Evolutionary conservation across 2,113 vertebrate genomes (phyloP), one percentile per base, ranked within the genome.

Genomic region (Neoarius graeffei): DNA sequence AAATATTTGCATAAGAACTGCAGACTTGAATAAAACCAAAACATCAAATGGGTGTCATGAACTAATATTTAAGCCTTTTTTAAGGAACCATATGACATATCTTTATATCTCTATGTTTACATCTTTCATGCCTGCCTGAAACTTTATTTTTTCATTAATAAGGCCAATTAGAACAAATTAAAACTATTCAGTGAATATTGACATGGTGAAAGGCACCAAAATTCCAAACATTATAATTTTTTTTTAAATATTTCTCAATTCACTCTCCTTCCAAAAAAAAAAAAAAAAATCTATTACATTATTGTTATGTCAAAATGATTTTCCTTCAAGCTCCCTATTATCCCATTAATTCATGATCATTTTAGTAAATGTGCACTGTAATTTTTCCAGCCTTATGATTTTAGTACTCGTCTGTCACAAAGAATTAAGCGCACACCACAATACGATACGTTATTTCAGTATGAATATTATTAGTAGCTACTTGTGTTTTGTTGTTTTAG

Each of bases 381-480:
- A 42, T 7, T 23, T 62, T 23, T 82, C 30, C 54, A 81, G n/a
- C 35, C 27, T 59, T 59, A 81, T 20, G 30, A 57, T 57, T 57
- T 48, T 57, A 35, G 23, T 25, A 85, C 30, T 85, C 11, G 15
- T 27, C 50, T 85, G 52, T 23, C 66, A 85, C 27, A 15, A 71
- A 15, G 27, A 42, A 85, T 57, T 30, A 14, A 69, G n/a, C 17
- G 10, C 17, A 84, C 60, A 6, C 8, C 42, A 42, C 54, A 3
- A 13, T 30, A 62, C 42, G 7, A 42, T 42, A 57, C 25, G 2
- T 59, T 48, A 9, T 59, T 25, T 17, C 27, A 15, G 11, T 56
- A 74, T 35, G 25, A 56, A 59, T 67, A 84, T 66, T 48, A 54
- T 54, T 62, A 83, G n/a, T 79, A 88, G 50, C 81, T 76, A 27